These are phyloP conservation scores for Helogale parvula DNA, from an alignment of 2,113 vertebrate species.

Conservation along the genomic window DNA sequence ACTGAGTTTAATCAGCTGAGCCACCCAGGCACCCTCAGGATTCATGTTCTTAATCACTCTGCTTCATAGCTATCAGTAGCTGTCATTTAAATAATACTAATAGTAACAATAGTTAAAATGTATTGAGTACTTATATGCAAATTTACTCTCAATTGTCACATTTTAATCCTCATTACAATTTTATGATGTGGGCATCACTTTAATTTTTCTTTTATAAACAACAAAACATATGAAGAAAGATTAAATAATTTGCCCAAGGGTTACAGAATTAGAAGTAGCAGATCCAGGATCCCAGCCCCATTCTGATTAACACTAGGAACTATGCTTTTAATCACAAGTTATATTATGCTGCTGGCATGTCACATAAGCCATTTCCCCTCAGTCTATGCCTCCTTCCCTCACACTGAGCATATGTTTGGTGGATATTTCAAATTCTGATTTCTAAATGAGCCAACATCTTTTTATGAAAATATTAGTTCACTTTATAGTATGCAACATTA, in stretches of 20 bases:
- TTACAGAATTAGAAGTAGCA: background rate
- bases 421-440: background rate
- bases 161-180: background rate
- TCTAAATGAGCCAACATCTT: background rate
- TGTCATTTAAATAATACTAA: background rate
- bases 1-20: too few relatives aligned
- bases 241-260: background rate
- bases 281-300: background rate
- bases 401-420: background rate
- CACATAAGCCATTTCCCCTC: background rate
- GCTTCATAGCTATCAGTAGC: background rate
- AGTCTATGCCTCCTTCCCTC: background rate
- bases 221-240: slow-evolving; percentile 47
- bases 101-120: background rate
- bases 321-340: slow-evolving; percentile 25
- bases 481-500: background rate
- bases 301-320: background rate
- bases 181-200: background rate
- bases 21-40: too few relatives aligned
- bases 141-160: background rate
- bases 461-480: background rate
- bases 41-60: background rate
- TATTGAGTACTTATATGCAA: background rate
- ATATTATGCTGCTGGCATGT: background rate
- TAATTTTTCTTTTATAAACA: background rate